Evolutionary conservation across 2,888 invertebrate genomes (phyloP).

Genomic region (Mystacides longicornis): DNA sequence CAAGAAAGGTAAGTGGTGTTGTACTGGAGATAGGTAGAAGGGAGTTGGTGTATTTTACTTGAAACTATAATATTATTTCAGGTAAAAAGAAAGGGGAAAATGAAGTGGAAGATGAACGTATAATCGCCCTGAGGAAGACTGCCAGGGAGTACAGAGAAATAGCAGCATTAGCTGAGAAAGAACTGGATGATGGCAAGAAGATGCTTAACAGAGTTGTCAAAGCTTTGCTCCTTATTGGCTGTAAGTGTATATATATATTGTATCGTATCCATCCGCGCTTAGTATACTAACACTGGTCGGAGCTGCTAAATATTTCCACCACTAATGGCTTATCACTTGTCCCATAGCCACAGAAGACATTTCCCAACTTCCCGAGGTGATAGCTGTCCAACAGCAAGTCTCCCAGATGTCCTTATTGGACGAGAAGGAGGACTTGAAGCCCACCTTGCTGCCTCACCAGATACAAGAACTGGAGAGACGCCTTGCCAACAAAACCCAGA

Average conservation of each 20-base stretch:
- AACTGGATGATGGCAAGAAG: constrained; percentile 32
- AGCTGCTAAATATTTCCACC: background rate
- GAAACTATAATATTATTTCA: background rate
- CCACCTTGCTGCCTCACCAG: background rate
- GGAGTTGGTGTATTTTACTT: background rate
- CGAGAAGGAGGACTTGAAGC: background rate
- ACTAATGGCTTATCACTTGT: too few relatives aligned
- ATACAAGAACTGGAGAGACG: too few relatives aligned
- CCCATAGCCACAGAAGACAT: background rate
- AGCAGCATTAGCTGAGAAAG: constrained; percentile 30
- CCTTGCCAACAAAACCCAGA: background rate
- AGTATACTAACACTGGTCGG: background rate
- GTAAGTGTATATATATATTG: background rate
- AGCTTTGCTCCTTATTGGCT: background rate
- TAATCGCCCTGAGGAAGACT: constrained; percentile 1
- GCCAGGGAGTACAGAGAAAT: constrained; percentile 32
- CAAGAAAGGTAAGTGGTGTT: constrained; percentile 15
- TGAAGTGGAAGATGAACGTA: constrained; percentile 11
- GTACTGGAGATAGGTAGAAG: background rate
- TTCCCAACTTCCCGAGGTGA: background rate
- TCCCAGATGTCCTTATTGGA: background rate
- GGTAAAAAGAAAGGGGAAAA: constrained; percentile 13
- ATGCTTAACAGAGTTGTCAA: constrained; percentile 28
- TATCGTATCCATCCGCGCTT: background rate
- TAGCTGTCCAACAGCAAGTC: background rate